Evolutionary conservation across 2,797 vertebrate species (phyloP).

Genomic region (Diceros bicornis): DNA sequence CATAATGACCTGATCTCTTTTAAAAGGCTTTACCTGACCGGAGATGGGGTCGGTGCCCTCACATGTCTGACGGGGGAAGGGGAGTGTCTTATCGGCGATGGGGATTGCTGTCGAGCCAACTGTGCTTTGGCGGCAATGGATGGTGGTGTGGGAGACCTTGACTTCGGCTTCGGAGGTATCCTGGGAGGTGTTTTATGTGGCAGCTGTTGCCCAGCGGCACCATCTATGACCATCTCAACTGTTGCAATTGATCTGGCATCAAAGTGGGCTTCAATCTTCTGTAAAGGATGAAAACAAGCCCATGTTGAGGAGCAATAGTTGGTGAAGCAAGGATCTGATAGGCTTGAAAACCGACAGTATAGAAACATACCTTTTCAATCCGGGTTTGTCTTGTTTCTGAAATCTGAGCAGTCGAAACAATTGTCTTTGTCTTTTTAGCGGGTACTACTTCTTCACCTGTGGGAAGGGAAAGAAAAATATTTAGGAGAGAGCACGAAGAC

Average conservation of each 20-base stretch:
- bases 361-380: slow-evolving; percentile 94
- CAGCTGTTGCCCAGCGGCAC: slow-evolving; percentile 92
- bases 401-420: slow-evolving; percentile 96
- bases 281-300: slow-evolving; percentile 56
- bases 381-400: slow-evolving; percentile 94
- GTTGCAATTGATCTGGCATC: slow-evolving; percentile 93
- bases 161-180: slow-evolving; percentile 96
- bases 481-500: neutral
- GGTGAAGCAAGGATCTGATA: neutral
- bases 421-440: slow-evolving; percentile 97
- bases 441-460: slow-evolving; percentile 95
- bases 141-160: slow-evolving; percentile 95
- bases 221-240: slow-evolving; percentile 94
- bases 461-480: neutral
- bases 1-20: neutral
- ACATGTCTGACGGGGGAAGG: slow-evolving; percentile 98
- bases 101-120: slow-evolving; percentile 95
- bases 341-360: neutral
- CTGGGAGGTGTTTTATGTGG: slow-evolving; percentile 97
- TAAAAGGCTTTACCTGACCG: slow-evolving; percentile 92
- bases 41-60: slow-evolving; percentile 94
- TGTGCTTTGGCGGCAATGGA: slow-evolving; percentile 92
- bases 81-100: slow-evolving; percentile 96
- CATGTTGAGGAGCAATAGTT: neutral
- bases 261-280: slow-evolving; percentile 94